phyloP scores from a whole-genome alignment of 2,113 vertebrate genomes.

The Numenius arquata region DNA sequence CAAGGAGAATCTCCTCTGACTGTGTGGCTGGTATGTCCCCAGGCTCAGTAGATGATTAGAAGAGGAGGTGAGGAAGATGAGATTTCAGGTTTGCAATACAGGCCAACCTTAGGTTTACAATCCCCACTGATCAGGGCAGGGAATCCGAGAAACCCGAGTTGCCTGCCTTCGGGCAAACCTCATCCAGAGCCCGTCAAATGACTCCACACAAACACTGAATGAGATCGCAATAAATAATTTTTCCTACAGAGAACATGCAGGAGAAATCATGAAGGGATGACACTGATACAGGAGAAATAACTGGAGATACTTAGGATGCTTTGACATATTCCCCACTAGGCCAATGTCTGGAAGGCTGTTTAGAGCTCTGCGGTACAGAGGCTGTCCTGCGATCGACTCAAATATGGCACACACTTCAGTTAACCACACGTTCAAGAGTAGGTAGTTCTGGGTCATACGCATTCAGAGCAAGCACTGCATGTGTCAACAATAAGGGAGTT shows the following conservation, averaged over 20 bases:
- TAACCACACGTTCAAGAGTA: fast-evolving
- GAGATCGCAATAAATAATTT: not conserved
- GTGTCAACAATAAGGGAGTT: not conserved
- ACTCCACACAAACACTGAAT: not conserved
- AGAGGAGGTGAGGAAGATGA: not conserved
- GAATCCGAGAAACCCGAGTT: not conserved
- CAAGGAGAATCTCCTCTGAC: not conserved
- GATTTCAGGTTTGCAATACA: not conserved
- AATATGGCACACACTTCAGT: not conserved
- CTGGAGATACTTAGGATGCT: not conserved
- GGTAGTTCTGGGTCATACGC: fast-evolving
- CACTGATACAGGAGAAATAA: not conserved
- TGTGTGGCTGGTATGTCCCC: not conserved
- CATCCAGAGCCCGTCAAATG: not conserved
- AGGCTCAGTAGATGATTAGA: not conserved
- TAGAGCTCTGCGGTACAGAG: fast-evolving
- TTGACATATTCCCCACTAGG: not conserved
- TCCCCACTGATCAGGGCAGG: not conserved
- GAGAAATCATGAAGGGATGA: not conserved
- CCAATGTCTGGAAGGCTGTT: not conserved
- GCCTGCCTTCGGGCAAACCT: not conserved
- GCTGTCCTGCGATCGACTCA: not conserved
- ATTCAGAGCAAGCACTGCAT: not conserved
- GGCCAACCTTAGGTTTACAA: not conserved
- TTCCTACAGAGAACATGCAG: fast-evolving